Base-by-base conservation (phyloP, 2,797 vertebrate species). In the Sphenopsis melanotis region DNA sequence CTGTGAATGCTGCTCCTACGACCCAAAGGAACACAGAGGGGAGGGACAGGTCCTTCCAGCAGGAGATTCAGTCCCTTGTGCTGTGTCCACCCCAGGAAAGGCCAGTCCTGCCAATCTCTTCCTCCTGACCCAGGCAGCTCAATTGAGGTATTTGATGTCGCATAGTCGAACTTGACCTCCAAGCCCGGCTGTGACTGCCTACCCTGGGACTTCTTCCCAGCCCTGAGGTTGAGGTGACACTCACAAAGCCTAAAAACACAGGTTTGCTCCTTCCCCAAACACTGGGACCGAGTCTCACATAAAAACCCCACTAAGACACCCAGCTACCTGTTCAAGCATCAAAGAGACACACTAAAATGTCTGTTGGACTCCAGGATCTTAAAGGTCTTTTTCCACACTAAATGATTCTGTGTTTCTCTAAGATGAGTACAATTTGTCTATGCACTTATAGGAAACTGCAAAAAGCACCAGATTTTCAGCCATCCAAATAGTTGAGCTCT, bases 1-100 rank as follows among this genome's bases (percentile, higher is more conserved):
- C 19, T 1, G 0, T 6, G 68, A 64, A 34, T 0, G 0, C 34
- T 3, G 72, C 42, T 87, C 10, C 75, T 50, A 11, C 0, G 0
- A 53, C 68, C 50, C 75, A 4, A 3, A 65, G 3, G 6, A n/a
- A 23, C 68, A 18, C 9, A 16, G 44, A 42, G 36, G 34, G 61
- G 20, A 80, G 18, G 59, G 59, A 80, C 0, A 3, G 50, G 10
- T 76, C 47, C 68, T 83, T 74, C 72, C 68, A 47, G 37, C 39
- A 24, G 23, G 12, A 5, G 3, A 29, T 37, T 32, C 17, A 13
- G 6, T 11, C 4, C 15, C 13, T 12, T 27, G 32, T 1, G 6
- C 21, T 18, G 26, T 12, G 7, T 36, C 69, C 55, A 7, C 12
- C 34, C 36, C 2, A 4, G 46, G 20, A 47, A 74, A 47, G 37